These are phyloP conservation scores for Metacarcinus magister DNA, from an alignment of 2,888 invertebrate genomes.

Conservation along the genomic window DNA sequence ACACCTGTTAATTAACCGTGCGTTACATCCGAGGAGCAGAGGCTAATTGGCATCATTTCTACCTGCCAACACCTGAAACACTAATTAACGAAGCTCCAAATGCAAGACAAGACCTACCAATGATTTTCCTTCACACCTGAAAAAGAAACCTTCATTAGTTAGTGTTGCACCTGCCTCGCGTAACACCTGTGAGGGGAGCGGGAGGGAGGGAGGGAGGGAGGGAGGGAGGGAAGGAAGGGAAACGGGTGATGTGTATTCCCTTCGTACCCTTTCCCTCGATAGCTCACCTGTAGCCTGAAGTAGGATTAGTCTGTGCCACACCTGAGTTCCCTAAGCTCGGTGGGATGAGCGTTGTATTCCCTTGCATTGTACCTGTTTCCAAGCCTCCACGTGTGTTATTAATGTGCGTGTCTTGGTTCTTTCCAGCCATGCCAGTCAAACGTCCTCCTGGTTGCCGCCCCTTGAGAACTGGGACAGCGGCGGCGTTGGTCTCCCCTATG, in stretches of 20 bases:
- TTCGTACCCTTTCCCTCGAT: neutral
- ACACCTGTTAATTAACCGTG: constrained; percentile 4
- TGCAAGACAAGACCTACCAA: neutral
- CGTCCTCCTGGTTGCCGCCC: constrained; percentile 95
- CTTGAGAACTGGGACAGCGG: constrained; percentile 90
- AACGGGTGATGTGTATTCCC: neutral
- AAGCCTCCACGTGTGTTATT: neutral
- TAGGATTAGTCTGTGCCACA: neutral
- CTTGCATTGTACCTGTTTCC: neutral
- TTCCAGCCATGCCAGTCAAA: constrained; percentile 92
- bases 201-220: too few species aligned
- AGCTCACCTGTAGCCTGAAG: neutral
- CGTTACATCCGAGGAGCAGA: neutral
- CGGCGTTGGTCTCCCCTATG: constrained; percentile 90
- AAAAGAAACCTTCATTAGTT: neutral
- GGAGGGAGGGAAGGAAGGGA: neutral
- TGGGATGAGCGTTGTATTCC: neutral
- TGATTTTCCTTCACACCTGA: neutral
- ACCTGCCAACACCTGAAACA: neutral
- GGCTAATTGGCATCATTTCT: constrained; percentile 10
- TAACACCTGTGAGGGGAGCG: neutral
- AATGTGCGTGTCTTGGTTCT: constrained; percentile 79
- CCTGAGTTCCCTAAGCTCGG: neutral
- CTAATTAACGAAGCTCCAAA: neutral
- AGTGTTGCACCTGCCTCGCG: neutral